These are phyloP conservation scores for Elysia crispata DNA, from an alignment of 2,888 invertebrate species.

Conservation along the genomic window DNA sequence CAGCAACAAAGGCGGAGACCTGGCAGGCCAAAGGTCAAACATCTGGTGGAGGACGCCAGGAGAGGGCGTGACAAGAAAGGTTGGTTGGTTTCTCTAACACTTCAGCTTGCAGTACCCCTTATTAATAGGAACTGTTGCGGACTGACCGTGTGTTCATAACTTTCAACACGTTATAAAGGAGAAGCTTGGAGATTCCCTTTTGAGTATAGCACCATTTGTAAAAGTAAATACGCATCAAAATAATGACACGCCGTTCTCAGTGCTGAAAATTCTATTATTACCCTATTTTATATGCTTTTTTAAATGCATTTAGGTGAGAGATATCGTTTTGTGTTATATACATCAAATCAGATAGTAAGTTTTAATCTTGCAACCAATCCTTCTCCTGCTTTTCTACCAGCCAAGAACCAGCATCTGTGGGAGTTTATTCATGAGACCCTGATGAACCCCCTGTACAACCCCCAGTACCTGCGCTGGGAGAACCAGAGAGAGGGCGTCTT, in stretches of 20 bases:
- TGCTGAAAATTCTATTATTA: neutral
- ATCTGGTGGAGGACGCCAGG: constrained; percentile 61
- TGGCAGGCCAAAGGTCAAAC: constrained; percentile 67
- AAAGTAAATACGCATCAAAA: no score
- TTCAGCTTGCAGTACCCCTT: no score
- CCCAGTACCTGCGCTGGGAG: constrained; percentile 91
- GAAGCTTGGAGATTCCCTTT: no score
- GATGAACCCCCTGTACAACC: constrained; percentile 87
- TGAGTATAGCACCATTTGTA: no score
- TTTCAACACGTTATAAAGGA: no score
- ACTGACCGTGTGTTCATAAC: no score
- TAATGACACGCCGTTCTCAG: no score
- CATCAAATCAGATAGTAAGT: no score
- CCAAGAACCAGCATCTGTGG: constrained; percentile 81
- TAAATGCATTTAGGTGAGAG: neutral
- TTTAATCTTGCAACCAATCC: no score
- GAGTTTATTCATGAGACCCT: constrained; percentile 91
- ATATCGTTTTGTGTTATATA: neutral
- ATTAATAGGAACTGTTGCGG: no score
- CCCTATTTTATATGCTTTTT: neutral
- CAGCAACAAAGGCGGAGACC: constrained; percentile 62
- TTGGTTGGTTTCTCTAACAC: constrained; percentile 52
- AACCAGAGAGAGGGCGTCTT: constrained; percentile 90
- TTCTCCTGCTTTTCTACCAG: constrained; percentile 49
- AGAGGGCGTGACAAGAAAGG: constrained; percentile 67